Evolutionary conservation across 1,140 invertebrate genomes (phyloP).

Genomic region (Nasonia giraulti): DNA sequence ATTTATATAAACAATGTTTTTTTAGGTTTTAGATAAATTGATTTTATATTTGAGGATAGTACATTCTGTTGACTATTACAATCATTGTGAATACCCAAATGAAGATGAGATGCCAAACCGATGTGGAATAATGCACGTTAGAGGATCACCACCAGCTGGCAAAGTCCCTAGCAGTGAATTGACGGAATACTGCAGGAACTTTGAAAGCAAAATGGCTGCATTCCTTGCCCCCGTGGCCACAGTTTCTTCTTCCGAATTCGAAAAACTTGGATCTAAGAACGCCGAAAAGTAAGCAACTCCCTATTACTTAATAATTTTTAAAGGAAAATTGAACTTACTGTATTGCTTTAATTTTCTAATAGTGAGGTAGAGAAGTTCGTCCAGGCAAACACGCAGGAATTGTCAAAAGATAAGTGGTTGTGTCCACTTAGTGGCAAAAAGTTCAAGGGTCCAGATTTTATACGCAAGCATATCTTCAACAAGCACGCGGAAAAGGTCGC

Average conservation of each 20-base stretch:
- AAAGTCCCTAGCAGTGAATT: constrained; percentile 79
- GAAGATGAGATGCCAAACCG: constrained; percentile 99
- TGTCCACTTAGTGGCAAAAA: constrained; percentile 99
- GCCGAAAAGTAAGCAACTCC: constrained; percentile 79
- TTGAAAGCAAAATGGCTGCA: constrained; percentile 91
- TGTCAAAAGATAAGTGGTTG: constrained; percentile 98
- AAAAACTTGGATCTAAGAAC: constrained; percentile 91
- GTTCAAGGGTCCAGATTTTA: constrained; percentile 99
- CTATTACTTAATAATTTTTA: not conserved
- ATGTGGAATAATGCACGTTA: constrained; percentile 98
- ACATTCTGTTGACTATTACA: constrained; percentile 99
- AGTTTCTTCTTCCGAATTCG: constrained; percentile 86
- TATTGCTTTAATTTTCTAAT: constrained; percentile 30
- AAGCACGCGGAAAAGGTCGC: constrained; percentile 98
- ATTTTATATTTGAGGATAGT: constrained; percentile 97
- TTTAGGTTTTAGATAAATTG: constrained; percentile 85
- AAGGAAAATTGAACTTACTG: not conserved
- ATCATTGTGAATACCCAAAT: constrained; percentile 98
- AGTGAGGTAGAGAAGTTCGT: constrained; percentile 96
- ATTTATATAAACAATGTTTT: constrained; percentile 13
- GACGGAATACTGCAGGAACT: constrained; percentile 69
- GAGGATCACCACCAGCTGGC: constrained; percentile 87
- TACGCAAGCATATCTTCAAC: constrained; percentile 98
- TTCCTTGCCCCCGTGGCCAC: constrained; percentile 84
- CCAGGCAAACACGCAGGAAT: constrained; percentile 93